Base-by-base conservation (phyloP, 2,888 invertebrate species). In the Scaeva pyrastri region DNA sequence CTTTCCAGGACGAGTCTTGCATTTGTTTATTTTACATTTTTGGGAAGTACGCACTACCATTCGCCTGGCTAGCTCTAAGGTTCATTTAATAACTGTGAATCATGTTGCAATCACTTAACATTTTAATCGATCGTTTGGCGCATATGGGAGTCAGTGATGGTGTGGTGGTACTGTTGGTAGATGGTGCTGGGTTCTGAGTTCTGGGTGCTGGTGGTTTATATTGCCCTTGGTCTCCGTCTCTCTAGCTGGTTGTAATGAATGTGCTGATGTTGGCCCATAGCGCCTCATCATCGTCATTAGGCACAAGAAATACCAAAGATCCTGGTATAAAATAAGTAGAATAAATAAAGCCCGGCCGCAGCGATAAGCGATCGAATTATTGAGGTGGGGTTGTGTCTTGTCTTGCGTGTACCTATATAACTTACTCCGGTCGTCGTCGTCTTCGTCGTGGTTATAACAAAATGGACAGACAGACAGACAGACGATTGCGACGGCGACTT, bases 101-200 rank as follows among this genome's bases (percentile, higher is more conserved):
- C 81, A 85, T 85, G 81, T 81, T 81, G 81, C 82, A 82, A 74
- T 86, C 86, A 86, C 77, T 86, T 86, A 86, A 86, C 86, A 86
- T 81, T 82, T 86, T 82, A 86, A 82, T 86, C 86, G 82, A 86
- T 82, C 86, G 76, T 74, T 85, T 55, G 50, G 45, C 58, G 75
- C 43, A 80, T 26, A 26, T 72, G 74, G 36, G 43, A 78, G 55
- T 64, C 31, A 48, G 68, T 10, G 10, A 3, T 8, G 2, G 3
- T n/a, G 6, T 41, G 19, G 41, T 21, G 14, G 14, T 60, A 60
- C 41, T 68, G 36, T 23, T 62, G 62, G 71, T 81, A 45, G 62
- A 39, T 43, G 71, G 39, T 39, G 66, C n/a, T n/a, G n/a, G n/a
- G n/a, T n/a, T n/a, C n/a, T n/a, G n/a, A n/a, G n/a, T n/a, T n/a